Base-by-base conservation (phyloP, 2,113 vertebrate species). In the Penelope pileata region DNA sequence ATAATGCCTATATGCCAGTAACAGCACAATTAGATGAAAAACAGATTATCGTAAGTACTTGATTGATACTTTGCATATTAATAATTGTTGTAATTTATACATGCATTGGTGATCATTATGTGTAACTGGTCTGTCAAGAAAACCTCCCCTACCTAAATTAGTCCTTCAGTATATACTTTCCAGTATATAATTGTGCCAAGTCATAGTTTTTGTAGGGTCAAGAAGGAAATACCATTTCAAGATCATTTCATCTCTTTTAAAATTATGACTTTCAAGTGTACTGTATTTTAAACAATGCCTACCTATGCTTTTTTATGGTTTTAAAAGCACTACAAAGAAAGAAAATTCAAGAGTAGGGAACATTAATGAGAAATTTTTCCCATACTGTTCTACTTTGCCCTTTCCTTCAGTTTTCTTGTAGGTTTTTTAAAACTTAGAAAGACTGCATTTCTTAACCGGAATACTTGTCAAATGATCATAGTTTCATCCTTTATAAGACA, bases 111-210 rank as follows among this genome's bases (percentile, higher is more conserved):
- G 15, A 36, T 40, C 10, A 4, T 62, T 47, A 45, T 10, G 13
- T 38, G 14, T 32, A 45, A n/a, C 5, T 48, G 1, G 3, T 40
- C 22, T 12, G 22, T 87, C 26, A 89, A 54, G 4, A 77, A 77
- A 73, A 2, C 1, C 6, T 82, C 29, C 10, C 15, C 27, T 45
- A n/a, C 23, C 51, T 74, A n/a, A n/a, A n/a, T n/a, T 53, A 66
- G 26, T 58, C 12, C 4, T 16, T 53, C n/a, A 24, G 4, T 3
- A 48, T 1, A 7, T 24, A 16, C 6, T 1, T 48, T 36, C 42
- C 15, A 12, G 9, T 8, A 69, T 38, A 38, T 29, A 36, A 14
- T 38, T 50, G 2, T 17, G 69, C 2, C 2, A 59, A 51, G 3
- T 17, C 8, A 50, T 17, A 2, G 1, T 60, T 76, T 82, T 83